These are phyloP conservation scores for Trichogramma evanescens DNA, from an alignment of 2,888 invertebrate species.

Conservation along the genomic window DNA sequence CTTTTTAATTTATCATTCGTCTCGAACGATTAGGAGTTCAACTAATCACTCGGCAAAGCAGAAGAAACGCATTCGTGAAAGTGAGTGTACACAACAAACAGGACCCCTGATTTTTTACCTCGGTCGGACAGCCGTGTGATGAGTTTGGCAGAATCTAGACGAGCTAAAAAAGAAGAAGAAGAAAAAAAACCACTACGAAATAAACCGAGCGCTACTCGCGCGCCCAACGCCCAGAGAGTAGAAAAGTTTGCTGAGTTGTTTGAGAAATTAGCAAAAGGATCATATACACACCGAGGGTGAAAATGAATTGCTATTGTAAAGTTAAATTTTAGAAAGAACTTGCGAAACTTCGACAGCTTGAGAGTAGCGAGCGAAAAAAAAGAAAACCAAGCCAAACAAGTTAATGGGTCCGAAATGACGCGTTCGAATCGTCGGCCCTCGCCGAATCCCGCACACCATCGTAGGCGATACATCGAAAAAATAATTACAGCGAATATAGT, in stretches of 20 bases:
- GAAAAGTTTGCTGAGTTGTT: conserved; percentile 12
- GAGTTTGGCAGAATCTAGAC: background rate
- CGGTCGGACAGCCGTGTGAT: background rate
- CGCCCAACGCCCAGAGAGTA: background rate
- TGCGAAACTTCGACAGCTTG: too few relatives aligned
- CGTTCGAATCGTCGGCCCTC: too few relatives aligned
- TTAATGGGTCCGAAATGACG: too few relatives aligned
- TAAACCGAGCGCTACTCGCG: too few relatives aligned
- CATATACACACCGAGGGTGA: background rate
- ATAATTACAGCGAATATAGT: too few relatives aligned
- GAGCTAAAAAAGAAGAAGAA: background rate
- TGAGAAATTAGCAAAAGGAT: conserved; percentile 14
- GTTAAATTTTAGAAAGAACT: conserved; percentile 7
- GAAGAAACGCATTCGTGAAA: too few relatives aligned
- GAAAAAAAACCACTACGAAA: background rate
- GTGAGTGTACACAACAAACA: background rate
- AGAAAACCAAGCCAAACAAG: too few relatives aligned
- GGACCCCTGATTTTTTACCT: background rate
- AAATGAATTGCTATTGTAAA: conserved; percentile 14
- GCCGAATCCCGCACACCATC: too few relatives aligned
- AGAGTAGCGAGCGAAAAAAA: too few relatives aligned
- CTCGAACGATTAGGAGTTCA: conserved; percentile 9
- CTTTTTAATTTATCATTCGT: conserved; percentile 5
- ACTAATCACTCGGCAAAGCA: conserved; percentile 10
- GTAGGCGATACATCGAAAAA: too few relatives aligned